Base-by-base conservation (phyloP, 2,113 vertebrate genomes). In the Emydocephalus ijimae region DNA sequence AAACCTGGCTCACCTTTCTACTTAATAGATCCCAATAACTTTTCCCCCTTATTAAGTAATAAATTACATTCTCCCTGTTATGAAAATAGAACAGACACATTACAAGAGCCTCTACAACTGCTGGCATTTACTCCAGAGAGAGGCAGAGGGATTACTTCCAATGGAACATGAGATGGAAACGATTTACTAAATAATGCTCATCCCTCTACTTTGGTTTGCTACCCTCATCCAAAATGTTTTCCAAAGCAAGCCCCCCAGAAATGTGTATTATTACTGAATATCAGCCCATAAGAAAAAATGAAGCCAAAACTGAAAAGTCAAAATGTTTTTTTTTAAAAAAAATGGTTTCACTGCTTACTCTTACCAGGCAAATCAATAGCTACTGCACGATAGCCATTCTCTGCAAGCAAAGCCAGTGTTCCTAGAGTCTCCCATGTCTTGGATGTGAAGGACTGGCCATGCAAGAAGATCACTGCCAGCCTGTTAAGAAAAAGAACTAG, bases 281-380 rank as follows among this genome's bases (percentile, higher is more conserved):
- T 20, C 5, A 24, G 21, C 18, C 21, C 52, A 9, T 21, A 89
- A 24, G 5, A 85, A 11, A 26, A 85, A 29, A 39, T 7, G 43
- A 52, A 90, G 57, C 21, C 4, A 29, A 26, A 43, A 3, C 20
- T 24, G 24, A 85, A 56, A 91, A 15, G 7, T 10, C 11, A 39
- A 55, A 15, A 48, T 34, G 7, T 14, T 12, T 5, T 50, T 50
- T 50, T 50, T 50, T 10, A 1, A 34, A 69, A n/a, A 12, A 87
- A 92, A 52, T 11, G 11, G 9, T 52, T 0, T 54, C 43, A 54
- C 0, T 56, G 24, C 64, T 14, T 0, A 55, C 29, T 95, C 96
- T 96, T 98, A 99, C 99, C 99, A 8, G 99, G 99, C 93, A 99
- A 97, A 94, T 99, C 99, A 96, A 99, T 97, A 0, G 99, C 99